A percentile compares a stretch with the other conserved stretches of the same genome.
Conservation (phyloP, 2,113 vertebrate species). For the Herpailurus yagouaroundi region DNA sequence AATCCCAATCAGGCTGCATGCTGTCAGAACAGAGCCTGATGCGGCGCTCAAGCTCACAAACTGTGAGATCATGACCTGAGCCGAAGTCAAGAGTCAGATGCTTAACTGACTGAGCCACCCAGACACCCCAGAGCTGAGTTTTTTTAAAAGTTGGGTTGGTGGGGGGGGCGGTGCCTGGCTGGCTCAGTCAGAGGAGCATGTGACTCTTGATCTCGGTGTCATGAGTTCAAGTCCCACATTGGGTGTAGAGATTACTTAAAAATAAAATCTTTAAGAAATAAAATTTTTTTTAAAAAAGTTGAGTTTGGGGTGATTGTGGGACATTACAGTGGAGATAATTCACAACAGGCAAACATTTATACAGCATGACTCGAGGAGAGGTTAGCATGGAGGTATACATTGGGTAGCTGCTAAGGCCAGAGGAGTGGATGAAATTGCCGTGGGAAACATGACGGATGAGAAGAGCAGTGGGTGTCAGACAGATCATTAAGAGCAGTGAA, state of each 20-base stretch:
- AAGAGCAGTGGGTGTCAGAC: neutral
- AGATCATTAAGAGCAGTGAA: neutral
- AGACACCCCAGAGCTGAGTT: neutral
- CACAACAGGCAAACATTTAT: neutral
- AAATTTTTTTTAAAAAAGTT: neutral
- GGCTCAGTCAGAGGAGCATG: no score
- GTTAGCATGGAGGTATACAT: neutral
- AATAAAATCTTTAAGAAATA: no score
- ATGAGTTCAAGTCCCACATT: no score
- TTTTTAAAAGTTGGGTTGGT: neutral
- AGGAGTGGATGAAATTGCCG: neutral
- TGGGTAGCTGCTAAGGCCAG: neutral
- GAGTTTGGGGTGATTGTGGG: neutral
- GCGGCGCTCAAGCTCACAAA: neutral
- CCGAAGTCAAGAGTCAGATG: neutral
- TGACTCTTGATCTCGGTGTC: no score
- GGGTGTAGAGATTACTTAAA: no score
- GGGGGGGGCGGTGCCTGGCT: no score
- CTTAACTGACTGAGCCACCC: neutral
- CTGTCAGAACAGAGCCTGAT: neutral
- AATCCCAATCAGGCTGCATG: neutral
- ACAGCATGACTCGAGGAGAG: fast-evolving
- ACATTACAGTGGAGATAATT: neutral
- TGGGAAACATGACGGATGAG: neutral
- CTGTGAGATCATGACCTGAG: neutral